Percentiles rank a stretch among this genome's conserved stretches.
Evolutionary conservation across 2,113 vertebrate species (phyloP).

Genomic region (Antennarius striatus): DNA sequence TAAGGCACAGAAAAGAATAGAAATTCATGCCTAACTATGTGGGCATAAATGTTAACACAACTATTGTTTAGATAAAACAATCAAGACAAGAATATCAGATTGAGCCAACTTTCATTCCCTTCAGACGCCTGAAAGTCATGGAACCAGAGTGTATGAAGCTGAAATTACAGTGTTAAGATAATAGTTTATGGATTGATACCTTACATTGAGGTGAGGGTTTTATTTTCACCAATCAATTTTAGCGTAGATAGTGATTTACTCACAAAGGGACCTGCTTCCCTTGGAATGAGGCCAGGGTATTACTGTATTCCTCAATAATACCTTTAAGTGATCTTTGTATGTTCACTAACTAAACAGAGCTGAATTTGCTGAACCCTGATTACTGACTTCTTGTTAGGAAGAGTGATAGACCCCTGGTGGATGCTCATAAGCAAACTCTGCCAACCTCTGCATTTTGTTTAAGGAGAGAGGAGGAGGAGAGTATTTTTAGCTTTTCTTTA

Average conservation of each 20-base stretch:
- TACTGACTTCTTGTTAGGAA: constrained; percentile 48
- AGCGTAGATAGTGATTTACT: neutral
- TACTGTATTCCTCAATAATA: constrained; percentile 23
- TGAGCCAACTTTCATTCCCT: too few relatives aligned
- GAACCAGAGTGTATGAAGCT: constrained; percentile 11
- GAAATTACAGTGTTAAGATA: constrained; percentile 23
- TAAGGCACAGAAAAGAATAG: too few relatives aligned
- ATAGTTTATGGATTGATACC: constrained; percentile 48
- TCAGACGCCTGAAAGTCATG: constrained; percentile 10
- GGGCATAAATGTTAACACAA: too few relatives aligned
- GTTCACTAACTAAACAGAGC: constrained; percentile 37
- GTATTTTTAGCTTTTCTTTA: constrained; percentile 74
- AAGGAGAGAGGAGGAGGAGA: constrained; percentile 23
- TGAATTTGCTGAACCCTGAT: constrained; percentile 51
- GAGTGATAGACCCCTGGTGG: constrained; percentile 58
- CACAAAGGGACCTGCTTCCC: constrained; percentile 20
- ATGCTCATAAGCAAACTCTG: constrained; percentile 49
- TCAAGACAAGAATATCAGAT: too few relatives aligned
- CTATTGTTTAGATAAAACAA: too few relatives aligned
- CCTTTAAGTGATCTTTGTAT: constrained; percentile 15
- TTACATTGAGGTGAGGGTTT: neutral
- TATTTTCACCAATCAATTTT: neutral
- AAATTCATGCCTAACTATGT: too few relatives aligned
- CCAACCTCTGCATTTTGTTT: constrained; percentile 65
- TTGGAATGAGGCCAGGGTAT: neutral